phyloP scores from a whole-genome alignment of 2,797 vertebrate species.

The Sebastes nivosus region DNA sequence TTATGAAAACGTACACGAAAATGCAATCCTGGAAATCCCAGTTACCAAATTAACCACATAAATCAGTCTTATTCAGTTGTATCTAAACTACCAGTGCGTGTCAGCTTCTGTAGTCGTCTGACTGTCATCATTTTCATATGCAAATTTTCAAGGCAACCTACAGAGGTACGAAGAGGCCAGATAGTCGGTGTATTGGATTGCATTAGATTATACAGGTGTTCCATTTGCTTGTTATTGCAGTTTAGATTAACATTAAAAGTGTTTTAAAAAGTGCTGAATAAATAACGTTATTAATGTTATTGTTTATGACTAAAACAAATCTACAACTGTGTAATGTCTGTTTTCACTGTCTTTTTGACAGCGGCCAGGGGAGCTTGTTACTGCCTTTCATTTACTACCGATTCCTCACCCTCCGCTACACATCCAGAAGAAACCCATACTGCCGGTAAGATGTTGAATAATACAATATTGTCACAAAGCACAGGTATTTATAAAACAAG shows the following conservation, averaged over 20 bases:
- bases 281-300: background rate
- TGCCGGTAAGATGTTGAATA: slow-evolving; percentile 87
- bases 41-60: background rate
- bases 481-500: background rate
- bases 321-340: background rate
- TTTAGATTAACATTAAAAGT: background rate
- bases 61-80: background rate
- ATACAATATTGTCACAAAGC: background rate
- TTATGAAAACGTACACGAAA: background rate
- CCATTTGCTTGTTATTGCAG: background rate
- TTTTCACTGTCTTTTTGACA: slow-evolving; percentile 69
- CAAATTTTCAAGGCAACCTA: background rate
- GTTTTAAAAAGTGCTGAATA: background rate
- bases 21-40: background rate
- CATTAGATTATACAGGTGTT: background rate
- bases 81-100: background rate
- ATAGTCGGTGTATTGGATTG: background rate
- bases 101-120: background rate
- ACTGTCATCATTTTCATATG: background rate
- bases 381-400: slow-evolving; percentile 99
- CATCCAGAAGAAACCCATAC: slow-evolving; percentile 97
- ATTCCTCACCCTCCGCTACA: slow-evolving; percentile 96
- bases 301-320: background rate
- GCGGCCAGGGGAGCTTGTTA: slow-evolving; percentile 96
- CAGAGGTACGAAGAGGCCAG: background rate